A percentile compares a stretch with the other conserved stretches of the same genome.
Evolutionary conservation across 2,888 invertebrate genomes (phyloP).

Genomic region (Bimastos eiseni): DNA sequence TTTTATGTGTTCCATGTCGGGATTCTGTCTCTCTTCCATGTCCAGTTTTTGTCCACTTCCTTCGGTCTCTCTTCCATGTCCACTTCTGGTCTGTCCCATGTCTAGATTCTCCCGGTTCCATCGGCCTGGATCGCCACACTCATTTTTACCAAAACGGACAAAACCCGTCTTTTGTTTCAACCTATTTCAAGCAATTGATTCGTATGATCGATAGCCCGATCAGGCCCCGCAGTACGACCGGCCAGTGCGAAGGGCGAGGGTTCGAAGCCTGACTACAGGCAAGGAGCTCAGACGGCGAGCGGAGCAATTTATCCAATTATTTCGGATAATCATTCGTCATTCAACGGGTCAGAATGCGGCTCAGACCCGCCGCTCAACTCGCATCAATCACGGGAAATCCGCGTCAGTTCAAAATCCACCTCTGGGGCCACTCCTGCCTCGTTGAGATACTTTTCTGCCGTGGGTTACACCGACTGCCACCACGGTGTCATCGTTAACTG

Average conservation of each 20-base stretch:
- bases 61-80: too few species aligned
- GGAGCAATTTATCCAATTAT: slow-evolving; percentile 14
- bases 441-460: not conserved
- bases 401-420: not conserved
- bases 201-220: not conserved
- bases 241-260: not conserved
- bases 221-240: not conserved
- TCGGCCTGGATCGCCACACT: too few species aligned
- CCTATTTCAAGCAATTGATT: not conserved
- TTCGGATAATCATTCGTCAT: slow-evolving; percentile 13
- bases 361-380: not conserved
- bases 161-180: not conserved
- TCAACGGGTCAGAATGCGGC: not conserved
- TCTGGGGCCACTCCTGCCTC: not conserved
- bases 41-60: not conserved
- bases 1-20: too few species aligned
- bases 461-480: not conserved
- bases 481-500: not conserved
- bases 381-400: not conserved
- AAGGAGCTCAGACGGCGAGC: not conserved
- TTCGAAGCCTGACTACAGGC: not conserved
- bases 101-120: not conserved
- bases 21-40: too few species aligned
- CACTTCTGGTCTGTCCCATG: too few species aligned
- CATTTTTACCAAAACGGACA: too few species aligned